phyloP scores from a whole-genome alignment of 2,113 vertebrate species.

The Marmota flaviventris region DNA sequence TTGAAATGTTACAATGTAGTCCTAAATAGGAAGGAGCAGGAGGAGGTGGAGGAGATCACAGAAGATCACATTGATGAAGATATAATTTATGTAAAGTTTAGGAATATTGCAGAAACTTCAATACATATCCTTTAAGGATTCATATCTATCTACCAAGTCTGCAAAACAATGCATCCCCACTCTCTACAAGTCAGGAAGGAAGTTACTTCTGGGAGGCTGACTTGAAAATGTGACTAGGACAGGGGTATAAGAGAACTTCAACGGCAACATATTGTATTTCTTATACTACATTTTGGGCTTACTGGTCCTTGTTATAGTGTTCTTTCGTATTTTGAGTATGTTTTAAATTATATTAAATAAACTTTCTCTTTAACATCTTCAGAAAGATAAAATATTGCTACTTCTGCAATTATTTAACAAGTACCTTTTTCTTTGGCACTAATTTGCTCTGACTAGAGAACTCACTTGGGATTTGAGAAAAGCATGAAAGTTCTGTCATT shows the following conservation, averaged over 20 bases:
- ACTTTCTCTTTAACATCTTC: background rate
- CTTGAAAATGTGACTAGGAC: background rate
- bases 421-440: conserved; percentile 21
- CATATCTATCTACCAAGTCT: background rate
- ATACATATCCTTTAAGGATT: background rate
- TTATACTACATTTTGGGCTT: background rate
- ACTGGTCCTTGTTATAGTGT: background rate
- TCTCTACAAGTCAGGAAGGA: background rate
- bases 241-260: background rate
- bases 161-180: background rate
- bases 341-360: conserved; percentile 52
- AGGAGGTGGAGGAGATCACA: background rate
- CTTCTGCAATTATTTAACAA: conserved; percentile 50
- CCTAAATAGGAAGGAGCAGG: background rate
- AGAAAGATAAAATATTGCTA: conserved; percentile 40
- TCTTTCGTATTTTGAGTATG: background rate
- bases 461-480: conserved; percentile 55
- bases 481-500: conserved; percentile 47
- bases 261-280: background rate
- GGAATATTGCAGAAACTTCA: background rate
- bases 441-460: conserved; percentile 55
- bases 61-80: background rate
- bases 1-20: background rate
- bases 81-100: background rate
- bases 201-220: background rate